Evolutionary conservation across 2,888 invertebrate species (phyloP).

Genomic region (Sarcophaga carnaria): DNA sequence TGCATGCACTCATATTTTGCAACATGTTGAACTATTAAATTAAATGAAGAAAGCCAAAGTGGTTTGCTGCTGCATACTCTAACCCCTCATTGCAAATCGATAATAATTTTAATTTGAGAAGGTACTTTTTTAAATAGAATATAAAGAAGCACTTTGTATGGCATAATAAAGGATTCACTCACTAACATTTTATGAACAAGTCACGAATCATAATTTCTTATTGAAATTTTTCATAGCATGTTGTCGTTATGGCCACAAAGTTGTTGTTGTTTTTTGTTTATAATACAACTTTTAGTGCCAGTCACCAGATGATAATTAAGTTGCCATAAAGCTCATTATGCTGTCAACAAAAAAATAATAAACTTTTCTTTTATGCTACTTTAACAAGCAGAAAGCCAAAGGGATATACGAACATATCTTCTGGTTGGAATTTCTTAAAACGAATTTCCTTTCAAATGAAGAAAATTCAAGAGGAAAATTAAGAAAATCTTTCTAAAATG

Average conservation of each 20-base stretch:
- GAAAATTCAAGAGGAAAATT: background rate
- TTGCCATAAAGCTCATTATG: background rate
- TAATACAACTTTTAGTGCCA: background rate
- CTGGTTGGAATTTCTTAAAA: background rate
- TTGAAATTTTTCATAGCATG: background rate
- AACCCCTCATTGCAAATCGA: too few relatives aligned
- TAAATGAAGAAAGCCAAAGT: too few relatives aligned
- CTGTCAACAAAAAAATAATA: too few relatives aligned
- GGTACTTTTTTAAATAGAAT: too few relatives aligned
- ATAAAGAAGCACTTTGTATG: too few relatives aligned
- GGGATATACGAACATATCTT: background rate
- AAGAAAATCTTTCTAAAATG: background rate
- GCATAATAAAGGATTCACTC: too few relatives aligned
- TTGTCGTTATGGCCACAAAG: too few relatives aligned
- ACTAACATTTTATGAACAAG: too few relatives aligned
- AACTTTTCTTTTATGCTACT: background rate
- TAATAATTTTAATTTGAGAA: too few relatives aligned
- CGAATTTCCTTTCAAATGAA: background rate
- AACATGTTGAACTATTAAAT: too few relatives aligned
- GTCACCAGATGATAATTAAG: constrained; percentile 17
- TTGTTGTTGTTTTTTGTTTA: background rate
- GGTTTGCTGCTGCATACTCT: too few relatives aligned
- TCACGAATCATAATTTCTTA: background rate
- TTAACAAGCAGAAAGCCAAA: background rate
- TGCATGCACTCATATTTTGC: too few relatives aligned